Evolutionary conservation across 2,888 invertebrate genomes (phyloP), one percentile per base, ranked within the genome.

Genomic region (Drosophila dives): DNA sequence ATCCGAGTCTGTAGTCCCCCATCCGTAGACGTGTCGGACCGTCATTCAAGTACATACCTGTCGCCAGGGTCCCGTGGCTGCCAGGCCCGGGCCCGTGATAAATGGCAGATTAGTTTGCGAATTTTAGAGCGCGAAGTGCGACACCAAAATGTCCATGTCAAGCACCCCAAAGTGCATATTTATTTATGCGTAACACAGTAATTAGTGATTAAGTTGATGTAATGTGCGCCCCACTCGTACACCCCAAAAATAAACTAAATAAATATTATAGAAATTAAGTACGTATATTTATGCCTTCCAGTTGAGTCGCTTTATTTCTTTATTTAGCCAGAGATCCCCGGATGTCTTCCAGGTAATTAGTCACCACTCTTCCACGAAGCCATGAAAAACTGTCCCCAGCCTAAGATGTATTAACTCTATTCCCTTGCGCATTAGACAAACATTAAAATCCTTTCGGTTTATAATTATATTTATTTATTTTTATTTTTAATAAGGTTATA

Each of bases 91-190:
- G 38, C 42, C 49, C 20, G 65, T 90, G 85, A 91, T 90, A 91
- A 91, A 91, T 91, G 83, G 86, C 78, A 90, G 91, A 91, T 91
- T 91, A 91, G 92, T 91, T 90, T 90, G 83, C 88, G 82, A 87
- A 91, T 89, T 86, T 80, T 72, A 81, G 74, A 74, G 65, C 58
- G 49, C 62, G 55, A 62, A 64, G 74, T 87, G 77, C 79, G 75
- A 75, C 89, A 83, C 74, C 81, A 71, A 72, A 80, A 72, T 82
- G 71, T 79, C 61, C 65, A 64, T 59, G 62, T 74, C 79, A 55
- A 51, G 58, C 81, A 76, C 60, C 73, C 73, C 64, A 63, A 64
- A 75, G 17, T 50, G 50, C 51, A 60, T 58, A 71, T 75, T 76
- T 73, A 80, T 80, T 81, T 77, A 75, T 74, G 80, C 80, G 75